A percentile compares a stretch with the other conserved stretches of the same genome.
Evolutionary conservation across 2,888 invertebrate species (phyloP).

Genomic region (Eupithecia tripunctaria): DNA sequence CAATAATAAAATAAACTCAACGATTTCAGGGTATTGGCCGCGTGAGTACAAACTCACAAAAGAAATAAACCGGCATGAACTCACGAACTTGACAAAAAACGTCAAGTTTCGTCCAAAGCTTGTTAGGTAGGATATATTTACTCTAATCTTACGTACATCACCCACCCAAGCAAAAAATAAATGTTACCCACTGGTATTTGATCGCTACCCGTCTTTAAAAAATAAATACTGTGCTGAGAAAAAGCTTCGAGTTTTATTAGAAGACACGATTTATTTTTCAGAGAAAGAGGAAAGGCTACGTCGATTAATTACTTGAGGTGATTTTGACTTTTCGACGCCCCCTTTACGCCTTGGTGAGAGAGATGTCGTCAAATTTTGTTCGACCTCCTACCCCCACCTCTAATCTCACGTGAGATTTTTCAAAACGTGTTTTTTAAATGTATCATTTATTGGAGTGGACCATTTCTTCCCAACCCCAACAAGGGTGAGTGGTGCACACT

Average conservation of each 20-base stretch:
- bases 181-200: neutral
- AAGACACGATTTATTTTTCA: neutral
- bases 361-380: no score
- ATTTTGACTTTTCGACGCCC: no score
- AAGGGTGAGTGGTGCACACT: no score
- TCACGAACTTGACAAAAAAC: conserved; percentile 39
- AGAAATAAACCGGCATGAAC: conserved; percentile 31
- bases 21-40: conserved; percentile 23
- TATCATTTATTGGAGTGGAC: no score
- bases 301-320: no score
- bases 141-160: neutral
- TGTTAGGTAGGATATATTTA: neutral
- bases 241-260: neutral
- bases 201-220: neutral
- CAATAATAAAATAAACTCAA: conserved; percentile 18
- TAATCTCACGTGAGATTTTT: no score
- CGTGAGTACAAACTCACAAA: conserved; percentile 20
- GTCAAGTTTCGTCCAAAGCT: conserved; percentile 35
- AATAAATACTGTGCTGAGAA: neutral
- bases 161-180: neutral
- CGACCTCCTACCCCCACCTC: no score
- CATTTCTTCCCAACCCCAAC: no score
- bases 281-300: no score
- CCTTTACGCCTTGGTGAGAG: no score
- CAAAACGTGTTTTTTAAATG: no score